A percentile compares a stretch with the other conserved stretches of the same genome.
Conservation (phyloP, 2,888 invertebrate genomes). For the Trissolcus brochymenae region DNA sequence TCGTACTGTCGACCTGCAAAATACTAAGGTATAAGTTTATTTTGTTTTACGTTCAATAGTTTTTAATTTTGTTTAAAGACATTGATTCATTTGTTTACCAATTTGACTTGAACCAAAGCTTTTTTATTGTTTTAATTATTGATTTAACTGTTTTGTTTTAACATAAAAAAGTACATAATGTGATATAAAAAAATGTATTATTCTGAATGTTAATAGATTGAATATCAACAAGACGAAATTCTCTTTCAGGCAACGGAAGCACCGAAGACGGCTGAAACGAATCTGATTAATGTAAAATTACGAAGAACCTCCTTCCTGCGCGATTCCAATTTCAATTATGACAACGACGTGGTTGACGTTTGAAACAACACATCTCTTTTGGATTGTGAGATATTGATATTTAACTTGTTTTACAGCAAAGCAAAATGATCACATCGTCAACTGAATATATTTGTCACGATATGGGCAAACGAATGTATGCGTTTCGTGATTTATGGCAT, state of each 20-base stretch:
- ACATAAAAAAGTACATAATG: too few species aligned
- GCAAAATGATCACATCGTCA: constrained; percentile 14
- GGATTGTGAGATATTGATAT: neutral
- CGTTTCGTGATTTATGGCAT: constrained; percentile 33
- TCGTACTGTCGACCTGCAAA: constrained; percentile 71
- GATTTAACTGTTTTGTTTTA: too few species aligned
- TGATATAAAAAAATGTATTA: neutral
- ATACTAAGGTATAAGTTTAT: constrained; percentile 69
- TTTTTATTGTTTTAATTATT: too few species aligned
- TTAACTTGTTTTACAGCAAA: constrained; percentile 6
- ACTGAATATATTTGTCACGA: constrained; percentile 30
- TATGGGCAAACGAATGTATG: constrained; percentile 3
- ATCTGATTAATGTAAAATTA: constrained; percentile 70
- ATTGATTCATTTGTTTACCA: too few species aligned
- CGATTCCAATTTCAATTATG: constrained; percentile 75
- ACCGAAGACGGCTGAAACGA: constrained; percentile 74
- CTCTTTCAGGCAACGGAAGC: constrained; percentile 71
- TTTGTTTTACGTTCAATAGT: constrained; percentile 51
- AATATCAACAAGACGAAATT: neutral
- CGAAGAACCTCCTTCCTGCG: constrained; percentile 74
- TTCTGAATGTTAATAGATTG: constrained; percentile 6
- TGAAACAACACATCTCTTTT: constrained; percentile 44
- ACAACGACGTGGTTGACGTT: constrained; percentile 74
- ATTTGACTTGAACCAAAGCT: too few species aligned
- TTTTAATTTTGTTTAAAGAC: too few species aligned